These are phyloP conservation scores for Cephalophus harveyi DNA, from an alignment of 2,113 vertebrate species.

Conservation along the genomic window DNA sequence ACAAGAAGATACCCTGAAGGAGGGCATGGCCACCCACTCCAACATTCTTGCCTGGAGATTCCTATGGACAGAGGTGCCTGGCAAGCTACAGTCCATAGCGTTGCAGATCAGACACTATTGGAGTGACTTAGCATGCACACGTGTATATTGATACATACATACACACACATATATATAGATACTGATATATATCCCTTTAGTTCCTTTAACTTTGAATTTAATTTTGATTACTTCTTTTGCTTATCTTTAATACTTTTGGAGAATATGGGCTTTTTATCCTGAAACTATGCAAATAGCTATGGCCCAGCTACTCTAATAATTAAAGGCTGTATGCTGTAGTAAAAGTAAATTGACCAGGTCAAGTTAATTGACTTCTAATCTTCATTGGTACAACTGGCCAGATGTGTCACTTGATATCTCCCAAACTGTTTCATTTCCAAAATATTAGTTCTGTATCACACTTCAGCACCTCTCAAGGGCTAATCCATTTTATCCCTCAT, in stretches of 20 bases:
- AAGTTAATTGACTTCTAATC: neutral
- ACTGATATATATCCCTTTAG: neutral
- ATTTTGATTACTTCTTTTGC: neutral
- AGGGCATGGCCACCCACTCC: neutral
- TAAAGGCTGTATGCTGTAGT: neutral
- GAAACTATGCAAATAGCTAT: neutral
- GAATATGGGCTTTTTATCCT: neutral
- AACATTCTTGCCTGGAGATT: neutral
- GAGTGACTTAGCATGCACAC: neutral
- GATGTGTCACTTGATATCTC: neutral
- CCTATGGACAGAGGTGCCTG: neutral
- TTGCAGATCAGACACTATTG: neutral
- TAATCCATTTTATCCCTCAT: neutral
- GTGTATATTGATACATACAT: neutral
- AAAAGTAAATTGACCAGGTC: neutral
- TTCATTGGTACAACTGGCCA: neutral
- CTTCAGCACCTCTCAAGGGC: neutral
- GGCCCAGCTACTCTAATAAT: neutral
- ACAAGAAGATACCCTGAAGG: neutral
- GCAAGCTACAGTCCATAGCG: neutral
- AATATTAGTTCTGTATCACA: neutral
- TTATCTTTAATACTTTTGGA: neutral
- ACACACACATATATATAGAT: too few species aligned
- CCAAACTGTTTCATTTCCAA: neutral
- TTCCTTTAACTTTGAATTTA: neutral